Evolutionary conservation across 1,140 invertebrate species (phyloP), one percentile per base, ranked within the genome.

Genomic region (Teleogryllus occipitalis): DNA sequence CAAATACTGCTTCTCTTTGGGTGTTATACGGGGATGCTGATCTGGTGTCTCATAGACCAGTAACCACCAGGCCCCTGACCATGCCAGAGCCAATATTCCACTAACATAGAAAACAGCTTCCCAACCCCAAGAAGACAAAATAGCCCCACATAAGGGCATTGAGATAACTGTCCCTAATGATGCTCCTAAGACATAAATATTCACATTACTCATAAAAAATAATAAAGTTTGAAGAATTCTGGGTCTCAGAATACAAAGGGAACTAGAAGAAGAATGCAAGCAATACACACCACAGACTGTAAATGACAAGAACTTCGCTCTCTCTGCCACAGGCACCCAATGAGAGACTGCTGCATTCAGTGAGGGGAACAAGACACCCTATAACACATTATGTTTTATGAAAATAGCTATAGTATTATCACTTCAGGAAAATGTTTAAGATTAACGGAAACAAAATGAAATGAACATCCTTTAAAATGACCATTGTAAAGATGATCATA

Each of bases 21-120:
- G 82, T 10, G 86, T 86, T 78, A 92, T 91, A 39, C 78, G 82
- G 47, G 86, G 86, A 83, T 90, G 89, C 77, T 86, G 80, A 5
- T 81, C 81, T 8, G 90, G 90, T 22, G 85, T 84, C 82, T 91
- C 87, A 80, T 85, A 87, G 46, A 88, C 82, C 21, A 85, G 65
- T 76, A 79, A 22, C 78, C 81, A 47, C 84, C 85, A 82, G 14
- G 83, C 76, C 8, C 81, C 73, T 80, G 88, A 90, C 86, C 92
- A 93, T 6, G 90, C 76, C 0, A 92, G 77, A 47, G 90, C 90
- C 7, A 92, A 87, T 14, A 86, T 87, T 84, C 90, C 93, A 14
- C 91, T 91, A 18, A 92, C 86, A 80, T 94, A 81, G 75, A 81
- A 81, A 39, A 81, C 80, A 18, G 77, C 47, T 47, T 78, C 77